Evolutionary conservation across 2,113 vertebrate genomes (phyloP).

Genomic region (Pseudorasbora parva): DNA sequence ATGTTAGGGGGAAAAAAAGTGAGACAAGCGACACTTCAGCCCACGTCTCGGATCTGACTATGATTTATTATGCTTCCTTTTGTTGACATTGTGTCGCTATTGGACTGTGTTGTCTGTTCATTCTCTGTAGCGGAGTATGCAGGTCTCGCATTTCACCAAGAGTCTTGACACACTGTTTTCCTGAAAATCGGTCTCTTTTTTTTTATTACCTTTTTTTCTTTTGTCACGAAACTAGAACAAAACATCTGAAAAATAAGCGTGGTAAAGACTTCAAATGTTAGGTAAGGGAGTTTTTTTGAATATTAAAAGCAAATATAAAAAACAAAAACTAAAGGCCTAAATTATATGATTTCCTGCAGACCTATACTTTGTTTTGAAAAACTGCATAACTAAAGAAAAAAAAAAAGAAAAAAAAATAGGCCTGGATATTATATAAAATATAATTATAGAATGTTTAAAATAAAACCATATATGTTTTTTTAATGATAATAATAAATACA

Average conservation of each 20-base stretch:
- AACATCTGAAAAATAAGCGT: neutral
- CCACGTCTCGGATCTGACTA: neutral
- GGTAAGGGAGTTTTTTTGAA: neutral
- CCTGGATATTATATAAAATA: too few relatives aligned
- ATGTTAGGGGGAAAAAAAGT: neutral
- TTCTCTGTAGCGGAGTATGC: neutral
- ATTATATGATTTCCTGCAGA: neutral
- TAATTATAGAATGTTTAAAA: too few relatives aligned
- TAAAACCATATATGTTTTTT: too few relatives aligned
- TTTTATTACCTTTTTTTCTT: neutral
- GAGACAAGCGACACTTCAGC: conserved; percentile 5
- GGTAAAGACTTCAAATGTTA: neutral
- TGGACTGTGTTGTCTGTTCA: neutral
- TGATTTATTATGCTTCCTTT: conserved; percentile 24
- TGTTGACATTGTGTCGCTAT: neutral
- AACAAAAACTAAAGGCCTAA: neutral
- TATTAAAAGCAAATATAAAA: too few relatives aligned
- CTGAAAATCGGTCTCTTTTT: neutral
- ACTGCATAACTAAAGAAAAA: neutral
- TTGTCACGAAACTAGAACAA: neutral
- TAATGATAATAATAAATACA: too few relatives aligned
- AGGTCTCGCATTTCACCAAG: neutral
- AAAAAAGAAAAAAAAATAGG: too few relatives aligned
- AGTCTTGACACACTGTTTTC: neutral
- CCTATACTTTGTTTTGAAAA: neutral